Base-by-base conservation (phyloP, 2,888 invertebrate genomes). In the Camptogramma bilineatum region DNA sequence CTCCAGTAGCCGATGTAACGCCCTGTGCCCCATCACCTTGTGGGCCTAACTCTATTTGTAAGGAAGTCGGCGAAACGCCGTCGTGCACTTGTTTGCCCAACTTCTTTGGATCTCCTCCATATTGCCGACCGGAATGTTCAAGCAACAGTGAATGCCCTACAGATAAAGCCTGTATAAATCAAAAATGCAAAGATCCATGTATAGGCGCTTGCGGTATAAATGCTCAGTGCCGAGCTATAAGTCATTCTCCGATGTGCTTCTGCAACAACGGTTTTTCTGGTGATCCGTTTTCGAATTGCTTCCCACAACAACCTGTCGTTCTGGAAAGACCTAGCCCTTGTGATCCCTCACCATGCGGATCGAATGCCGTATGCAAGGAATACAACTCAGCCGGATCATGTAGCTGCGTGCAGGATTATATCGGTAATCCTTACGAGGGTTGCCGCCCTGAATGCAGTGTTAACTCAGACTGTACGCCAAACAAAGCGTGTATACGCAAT, bases 401-500 rank as follows among this genome's bases (percentile, higher is more conserved):
- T 80, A 94, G 94, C 72, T 97, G 97, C 82, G 80, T 96, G 31
- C 93, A 95, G 4, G 95, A 96, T 66, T 96, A 95, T 77, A 94
- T 95, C 70, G 97, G 97, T 72, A 96, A 97, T 84, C 96, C 97
- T 19, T 96, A 96, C 73, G 96, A 96, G 87, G 95, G 95, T 34
- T 97, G 96, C 81, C 93, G 96, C 62, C 96, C 96, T 4, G 96
- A 96, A 90, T 97, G 96, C 84, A 93, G 94, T 0, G 83, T 96
- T 0, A 96, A 96, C 82, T 94, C 95, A 0, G 96, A 96, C 80
- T 97, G 97, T 80, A 86, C 95, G 10, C 94, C 95, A 13, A 95
- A 95, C 75, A 94, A 91, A 77, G 95, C 96, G 28, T 97, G 97
- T 75, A 94, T 96, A 24, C 94, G 95, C 70, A 95, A 95, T 76